Base-by-base conservation (phyloP, 2,888 invertebrate species). In the Leptopilina drosophilae region DNA sequence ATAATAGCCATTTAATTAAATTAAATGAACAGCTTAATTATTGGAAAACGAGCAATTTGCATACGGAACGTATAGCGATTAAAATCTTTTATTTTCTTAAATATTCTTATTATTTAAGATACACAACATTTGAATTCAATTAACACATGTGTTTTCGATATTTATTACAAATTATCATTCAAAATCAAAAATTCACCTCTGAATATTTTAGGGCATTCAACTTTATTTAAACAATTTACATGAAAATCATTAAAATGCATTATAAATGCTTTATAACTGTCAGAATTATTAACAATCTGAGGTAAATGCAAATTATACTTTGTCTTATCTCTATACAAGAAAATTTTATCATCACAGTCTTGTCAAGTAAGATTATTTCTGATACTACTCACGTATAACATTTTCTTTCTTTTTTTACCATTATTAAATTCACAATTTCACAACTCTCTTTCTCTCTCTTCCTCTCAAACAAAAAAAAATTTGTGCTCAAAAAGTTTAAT, bases 281-380 rank as follows among this genome's bases (percentile, higher is more conserved):
- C 9, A 5, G n/a, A 53, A 33, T 9, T 73, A 46, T 73, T 73
- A 56, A 56, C 33, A 73, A 33, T 26, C 53, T 56, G 53, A 53
- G 73, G 53, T 69, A 73, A 14, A 73, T 73, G 73, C 33, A 73
- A 73, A 73, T 73, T 33, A 56, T 53, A 11, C 33, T 33, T 33
- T 56, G 26, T 42, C 73, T 56, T 73, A 73, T 73, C 73, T 56
- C n/a, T 26, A 56, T 26, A 56, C n/a, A 56, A 73, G 14, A 73
- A 33, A 73, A n/a, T 56, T 56, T 56, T 73, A 73, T 73, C 73
- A 73, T 33, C 33, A 33, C 33, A 26, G n/a, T 33, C 53, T 56
- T 73, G 33, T 56, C 56, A 56, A 73, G 73, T 73, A 26, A 73
- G 56, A 73, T 73, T 56, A 73, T 73, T 73, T 73, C 56, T 33